Evolutionary conservation across 1,140 invertebrate genomes (phyloP), one percentile per base, ranked within the genome.

Genomic region (Sipha flava): DNA sequence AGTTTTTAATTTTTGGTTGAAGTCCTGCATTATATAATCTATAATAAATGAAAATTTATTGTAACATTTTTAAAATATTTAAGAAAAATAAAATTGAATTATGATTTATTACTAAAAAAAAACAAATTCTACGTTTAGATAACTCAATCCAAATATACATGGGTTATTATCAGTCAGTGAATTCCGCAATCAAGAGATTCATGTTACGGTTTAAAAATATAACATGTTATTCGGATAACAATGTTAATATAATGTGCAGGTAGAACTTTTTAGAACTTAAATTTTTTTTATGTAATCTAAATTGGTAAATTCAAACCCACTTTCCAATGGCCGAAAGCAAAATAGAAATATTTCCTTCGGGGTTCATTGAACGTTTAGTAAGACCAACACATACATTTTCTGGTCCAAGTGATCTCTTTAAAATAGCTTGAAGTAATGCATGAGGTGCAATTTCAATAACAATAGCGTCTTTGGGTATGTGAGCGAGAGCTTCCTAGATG

Each of bases 381-480:
- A 97, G 85, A 49, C 93, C 91, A 75, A 95, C 86, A 82, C 92
- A 92, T 14, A 89, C 88, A 66, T 89, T 86, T 0, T 86, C 81
- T 23, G 81, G 66, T 9, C 81, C 81, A 5, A 97, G 84, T 12
- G 93, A 91, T 82, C 94, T 88, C 81, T 94, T 93, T 0, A 98
- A 85, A 82, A 97, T 91, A 0, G 95, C 92, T 86, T 97, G 94
- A 6, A 98, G 86, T 9, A 98, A 88, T 82, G 92, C 92, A 84
- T 97, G 95, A 0, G 97, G 96, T n/a, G 96, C 95, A 81, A 98
- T 90, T 88, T 99, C 97, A 82, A 99, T 90, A 34, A 93, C 90
- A 80, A 98, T 88, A 2, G 96, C 95, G 84, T 95, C 93, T 81
- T 90, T 89, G 4, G 96, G 97, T 1, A 98, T 87, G 84, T 95